These are phyloP conservation scores for Fregata magnificens DNA, from an alignment of 2,113 vertebrate genomes.

Conservation along the genomic window DNA sequence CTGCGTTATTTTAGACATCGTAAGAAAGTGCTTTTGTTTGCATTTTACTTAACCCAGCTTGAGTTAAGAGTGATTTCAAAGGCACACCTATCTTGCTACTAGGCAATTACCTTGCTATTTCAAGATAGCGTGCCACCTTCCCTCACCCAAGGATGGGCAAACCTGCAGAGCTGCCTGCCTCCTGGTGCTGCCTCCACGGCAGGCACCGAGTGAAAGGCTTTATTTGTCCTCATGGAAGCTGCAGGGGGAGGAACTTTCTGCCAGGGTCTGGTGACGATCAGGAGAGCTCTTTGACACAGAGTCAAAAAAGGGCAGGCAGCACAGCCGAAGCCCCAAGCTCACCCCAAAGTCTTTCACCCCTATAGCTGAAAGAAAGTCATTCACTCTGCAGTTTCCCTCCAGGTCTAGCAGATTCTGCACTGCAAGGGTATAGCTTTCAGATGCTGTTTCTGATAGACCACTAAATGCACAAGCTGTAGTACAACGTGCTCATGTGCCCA, in stretches of 20 bases:
- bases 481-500: rapidly evolving
- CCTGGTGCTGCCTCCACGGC: rapidly evolving
- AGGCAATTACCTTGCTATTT: not conserved
- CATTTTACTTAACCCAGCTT: not conserved
- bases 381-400: not conserved
- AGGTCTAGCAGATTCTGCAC: not conserved
- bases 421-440: not conserved
- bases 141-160: not conserved
- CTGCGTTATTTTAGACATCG: not conserved
- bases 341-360: not conserved
- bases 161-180: not conserved
- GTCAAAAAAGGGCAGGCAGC: not conserved
- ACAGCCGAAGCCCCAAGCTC: not conserved
- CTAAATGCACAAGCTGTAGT: not conserved
- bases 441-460: not conserved
- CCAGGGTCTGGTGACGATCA: not conserved
- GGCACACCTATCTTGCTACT: not conserved
- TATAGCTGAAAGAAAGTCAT: not conserved
- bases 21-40: not conserved
- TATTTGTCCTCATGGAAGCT: not conserved
- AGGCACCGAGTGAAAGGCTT: not conserved
- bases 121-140: rapidly evolving
- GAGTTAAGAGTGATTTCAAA: not conserved
- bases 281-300: not conserved
- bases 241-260: not conserved